Evolutionary conservation across 1,140 invertebrate genomes (phyloP).

Genomic region (Latrodectus geometricus): DNA sequence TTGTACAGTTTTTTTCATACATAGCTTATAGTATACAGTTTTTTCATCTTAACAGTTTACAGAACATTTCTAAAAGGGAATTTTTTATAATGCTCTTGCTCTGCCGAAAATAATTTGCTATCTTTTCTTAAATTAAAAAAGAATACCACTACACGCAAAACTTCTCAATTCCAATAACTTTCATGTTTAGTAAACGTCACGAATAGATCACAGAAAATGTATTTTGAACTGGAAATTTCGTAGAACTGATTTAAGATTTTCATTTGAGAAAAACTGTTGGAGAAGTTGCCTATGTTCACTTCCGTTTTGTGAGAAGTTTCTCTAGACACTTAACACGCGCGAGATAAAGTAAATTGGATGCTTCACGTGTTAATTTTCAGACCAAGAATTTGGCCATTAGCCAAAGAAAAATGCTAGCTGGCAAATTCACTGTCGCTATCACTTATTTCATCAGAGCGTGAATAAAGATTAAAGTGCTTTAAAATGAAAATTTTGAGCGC

Average conservation of each 20-base stretch:
- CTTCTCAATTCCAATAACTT: no score
- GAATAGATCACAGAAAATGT: background rate
- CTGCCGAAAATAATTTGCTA: no score
- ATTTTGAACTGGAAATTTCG: background rate
- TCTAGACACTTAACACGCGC: constrained; percentile 9
- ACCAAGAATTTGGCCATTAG: constrained; percentile 38
- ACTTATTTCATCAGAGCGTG: background rate
- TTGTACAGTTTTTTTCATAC: no score
- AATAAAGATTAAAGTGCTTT: background rate
- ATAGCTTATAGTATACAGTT: no score
- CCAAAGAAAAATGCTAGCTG: constrained; percentile 13
- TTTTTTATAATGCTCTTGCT: no score
- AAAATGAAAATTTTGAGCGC: background rate
- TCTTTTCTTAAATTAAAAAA: no score
- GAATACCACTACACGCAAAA: no score
- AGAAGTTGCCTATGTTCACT: background rate
- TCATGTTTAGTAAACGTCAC: background rate
- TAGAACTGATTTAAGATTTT: background rate
- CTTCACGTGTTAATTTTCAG: constrained; percentile 19
- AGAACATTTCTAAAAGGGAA: no score
- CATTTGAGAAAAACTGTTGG: background rate
- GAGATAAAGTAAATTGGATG: constrained; percentile 18
- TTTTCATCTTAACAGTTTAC: no score
- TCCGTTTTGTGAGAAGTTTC: constrained; percentile 9
- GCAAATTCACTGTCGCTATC: background rate